Base-by-base conservation (phyloP, 2,113 vertebrate genomes). In the Synchiropus splendidus region DNA sequence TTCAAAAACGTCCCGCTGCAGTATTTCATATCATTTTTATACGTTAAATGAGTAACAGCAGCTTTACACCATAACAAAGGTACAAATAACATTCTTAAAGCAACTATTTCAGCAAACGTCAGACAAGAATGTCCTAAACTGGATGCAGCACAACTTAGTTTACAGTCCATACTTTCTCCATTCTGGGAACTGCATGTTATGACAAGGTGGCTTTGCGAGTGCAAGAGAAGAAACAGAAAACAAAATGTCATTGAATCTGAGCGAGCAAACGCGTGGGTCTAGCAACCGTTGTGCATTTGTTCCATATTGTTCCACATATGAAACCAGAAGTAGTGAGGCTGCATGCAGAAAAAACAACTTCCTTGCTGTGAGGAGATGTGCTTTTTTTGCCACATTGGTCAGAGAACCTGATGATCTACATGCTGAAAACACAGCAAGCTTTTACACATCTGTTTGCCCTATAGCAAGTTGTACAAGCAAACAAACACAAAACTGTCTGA, bases 351-450 rank as follows among this genome's bases (percentile, higher is more conserved):
- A n/a, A 1, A 2, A 36, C 35, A 51, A 64, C 53, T 58, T 49
- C 44, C 10, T 14, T 3, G 11, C 42, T 2, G 16, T 16, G 11
- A 31, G 42, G 38, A 40, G 55, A n/a, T n/a, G n/a, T n/a, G n/a
- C n/a, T n/a, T 48, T 37, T 1, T 48, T 42, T 48, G 45, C 40
- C 16, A 35, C 14, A 17, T 16, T 2, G 14, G n/a, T n/a, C n/a
- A n/a, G 39, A 16, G 37, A 73, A 62, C 64, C 31, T 46, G 59
- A 17, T 42, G 36, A 42, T 15, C 57, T 17, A 58, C 69, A 64
- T 64, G 62, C 57, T 54, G 32, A 46, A 54, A 43, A 45, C 8
- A n/a, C n/a, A 31, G 31, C 31, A n/a, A 16, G 17, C 18, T 33
- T 11, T 16, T 14, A 34, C 12, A 33, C 21, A 31, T 15, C 18